Percentiles rank a stretch among this genome's conserved stretches.
Evolutionary conservation across 2,797 vertebrate genomes (phyloP).

Genomic region (Mus spretus): DNA sequence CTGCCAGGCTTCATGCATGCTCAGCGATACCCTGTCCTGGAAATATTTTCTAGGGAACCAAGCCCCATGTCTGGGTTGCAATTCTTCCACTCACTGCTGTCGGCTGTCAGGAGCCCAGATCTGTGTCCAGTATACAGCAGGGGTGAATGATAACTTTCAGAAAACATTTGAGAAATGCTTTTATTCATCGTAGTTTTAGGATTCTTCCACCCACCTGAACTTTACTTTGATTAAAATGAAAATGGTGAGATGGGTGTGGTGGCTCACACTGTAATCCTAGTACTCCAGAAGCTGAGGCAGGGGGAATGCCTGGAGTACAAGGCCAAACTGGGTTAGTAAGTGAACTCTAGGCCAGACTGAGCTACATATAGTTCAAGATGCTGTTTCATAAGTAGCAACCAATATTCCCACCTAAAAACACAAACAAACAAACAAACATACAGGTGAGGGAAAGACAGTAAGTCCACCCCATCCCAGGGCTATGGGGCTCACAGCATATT

Average conservation of each 20-base stretch:
- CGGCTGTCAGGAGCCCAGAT: neutral
- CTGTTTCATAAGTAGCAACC: neutral
- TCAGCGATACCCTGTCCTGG: neutral
- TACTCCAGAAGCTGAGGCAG: neutral
- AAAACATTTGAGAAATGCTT: constrained; percentile 17
- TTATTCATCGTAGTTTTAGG: neutral
- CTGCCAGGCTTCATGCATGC: neutral
- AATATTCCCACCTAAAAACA: neutral
- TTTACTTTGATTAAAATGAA: constrained; percentile 61
- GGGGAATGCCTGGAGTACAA: neutral
- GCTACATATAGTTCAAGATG: neutral
- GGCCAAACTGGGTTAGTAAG: neutral
- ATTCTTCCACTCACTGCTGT: neutral
- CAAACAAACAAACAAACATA: neutral
- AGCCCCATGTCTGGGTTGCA: neutral
- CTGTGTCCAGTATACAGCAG: neutral
- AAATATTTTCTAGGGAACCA: constrained; percentile 27
- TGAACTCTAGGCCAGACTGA: neutral
- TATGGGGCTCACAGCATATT: neutral
- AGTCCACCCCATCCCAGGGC: neutral
- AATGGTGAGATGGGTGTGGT: neutral
- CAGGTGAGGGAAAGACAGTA: constrained; percentile 32
- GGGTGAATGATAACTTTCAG: neutral
- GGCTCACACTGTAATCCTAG: neutral
- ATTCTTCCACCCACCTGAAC: neutral